A percentile compares a stretch with the other conserved stretches of the same genome.
Conservation (phyloP, 2,113 vertebrate genomes). For the Greenwoodochromis staneri region DNA sequence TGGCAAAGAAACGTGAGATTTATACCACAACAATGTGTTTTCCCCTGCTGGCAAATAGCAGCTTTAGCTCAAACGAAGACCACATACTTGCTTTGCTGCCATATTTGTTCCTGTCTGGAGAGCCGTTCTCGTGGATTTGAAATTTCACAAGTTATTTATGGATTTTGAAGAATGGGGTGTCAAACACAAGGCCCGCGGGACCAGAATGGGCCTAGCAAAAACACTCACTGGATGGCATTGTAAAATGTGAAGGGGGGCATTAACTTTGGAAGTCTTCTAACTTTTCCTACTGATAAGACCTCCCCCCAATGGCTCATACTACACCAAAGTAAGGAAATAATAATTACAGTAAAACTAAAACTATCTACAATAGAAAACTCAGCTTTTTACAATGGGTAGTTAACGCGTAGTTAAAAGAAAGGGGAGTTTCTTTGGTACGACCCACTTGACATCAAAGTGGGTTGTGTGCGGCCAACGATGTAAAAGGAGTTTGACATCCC, state of each 20-base stretch:
- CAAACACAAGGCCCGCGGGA: not conserved
- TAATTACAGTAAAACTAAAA: not conserved
- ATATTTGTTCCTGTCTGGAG: not conserved
- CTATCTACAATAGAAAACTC: not conserved
- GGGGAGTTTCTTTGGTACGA: not conserved
- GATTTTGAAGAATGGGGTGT: not conserved
- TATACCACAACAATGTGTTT: not conserved
- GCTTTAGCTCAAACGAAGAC: not conserved
- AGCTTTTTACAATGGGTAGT: not conserved
- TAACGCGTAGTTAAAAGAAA: not conserved
- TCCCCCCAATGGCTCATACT: not conserved
- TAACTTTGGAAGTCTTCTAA: not conserved
- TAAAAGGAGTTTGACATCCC: not conserved
- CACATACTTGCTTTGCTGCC: not conserved
- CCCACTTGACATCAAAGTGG: not conserved
- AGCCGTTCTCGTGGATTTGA: not conserved
- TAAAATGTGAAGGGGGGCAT: not conserved
- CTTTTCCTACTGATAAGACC: not conserved
- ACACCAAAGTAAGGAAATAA: not conserved
- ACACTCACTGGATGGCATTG: not conserved
- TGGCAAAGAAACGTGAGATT: constrained; percentile 14
- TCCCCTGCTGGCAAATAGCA: not conserved
- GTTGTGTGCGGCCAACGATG: not conserved
- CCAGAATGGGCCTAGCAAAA: not conserved
- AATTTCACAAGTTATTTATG: not conserved